A percentile compares a stretch with the other conserved stretches of the same genome.
These are phyloP conservation scores for Reticulitermes speratus DNA, from an alignment of 1,140 invertebrate species.

Conservation along the genomic window DNA sequence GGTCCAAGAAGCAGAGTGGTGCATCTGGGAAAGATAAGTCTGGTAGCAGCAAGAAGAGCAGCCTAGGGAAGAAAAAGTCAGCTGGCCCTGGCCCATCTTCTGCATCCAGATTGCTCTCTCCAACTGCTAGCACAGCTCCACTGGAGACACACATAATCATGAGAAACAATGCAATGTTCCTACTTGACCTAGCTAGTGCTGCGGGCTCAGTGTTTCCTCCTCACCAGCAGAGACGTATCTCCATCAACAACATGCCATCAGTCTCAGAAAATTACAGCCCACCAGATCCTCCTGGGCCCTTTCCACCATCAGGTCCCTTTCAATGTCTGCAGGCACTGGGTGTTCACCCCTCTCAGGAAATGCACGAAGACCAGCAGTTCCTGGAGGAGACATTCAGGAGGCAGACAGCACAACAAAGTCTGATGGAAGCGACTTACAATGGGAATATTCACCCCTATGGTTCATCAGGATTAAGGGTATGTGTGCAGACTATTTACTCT, in stretches of 20 bases:
- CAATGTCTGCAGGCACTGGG: conserved; percentile 75
- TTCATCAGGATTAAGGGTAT: not conserved
- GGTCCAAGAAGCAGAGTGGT: conserved; percentile 46
- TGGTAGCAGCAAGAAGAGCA: conserved; percentile 39
- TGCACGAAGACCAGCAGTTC: conserved; percentile 55
- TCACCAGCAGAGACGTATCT: conserved; percentile 12
- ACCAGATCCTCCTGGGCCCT: conserved; percentile 54
- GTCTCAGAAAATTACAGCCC: conserved; percentile 60
- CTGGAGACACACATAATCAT: conserved; percentile 75
- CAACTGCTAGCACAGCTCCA: not conserved
- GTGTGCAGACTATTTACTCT: not conserved
- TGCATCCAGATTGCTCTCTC: conserved; percentile 41
- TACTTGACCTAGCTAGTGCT: conserved; percentile 82
- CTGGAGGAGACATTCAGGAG: conserved; percentile 55
- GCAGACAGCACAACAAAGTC: conserved; percentile 43
- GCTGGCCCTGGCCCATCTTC: conserved; percentile 26
- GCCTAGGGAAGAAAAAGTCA: conserved; percentile 34
- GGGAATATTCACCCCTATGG: not conserved
- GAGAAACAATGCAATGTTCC: conserved; percentile 92
- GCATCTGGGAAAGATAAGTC: conserved; percentile 37
- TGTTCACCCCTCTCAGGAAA: conserved; percentile 50
- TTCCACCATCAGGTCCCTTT: conserved; percentile 67
- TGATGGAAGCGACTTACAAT: conserved; percentile 11
- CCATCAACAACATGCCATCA: conserved; percentile 49
- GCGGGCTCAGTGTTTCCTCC: conserved; percentile 45